phyloP scores from a whole-genome alignment of 2,113 vertebrate species.

The Peromyscus polionotus region DNA sequence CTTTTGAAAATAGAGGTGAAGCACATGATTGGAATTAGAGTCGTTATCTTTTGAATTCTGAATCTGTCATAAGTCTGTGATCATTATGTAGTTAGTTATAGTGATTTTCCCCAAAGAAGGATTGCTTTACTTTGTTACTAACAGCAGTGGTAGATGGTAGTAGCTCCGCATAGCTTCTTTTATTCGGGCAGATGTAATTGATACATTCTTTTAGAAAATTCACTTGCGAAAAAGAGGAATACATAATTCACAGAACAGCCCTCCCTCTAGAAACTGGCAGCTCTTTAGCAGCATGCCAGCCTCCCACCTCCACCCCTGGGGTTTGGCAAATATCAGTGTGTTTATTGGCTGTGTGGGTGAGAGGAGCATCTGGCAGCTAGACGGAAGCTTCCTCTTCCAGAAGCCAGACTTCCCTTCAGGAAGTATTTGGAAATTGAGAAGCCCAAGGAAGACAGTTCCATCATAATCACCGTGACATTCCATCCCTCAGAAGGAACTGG shows the following conservation, averaged over 20 bases:
- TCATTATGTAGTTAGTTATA: background rate
- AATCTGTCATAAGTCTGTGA: background rate
- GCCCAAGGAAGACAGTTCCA: background rate
- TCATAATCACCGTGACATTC: background rate
- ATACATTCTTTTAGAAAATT: conserved; percentile 38
- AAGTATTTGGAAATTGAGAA: background rate
- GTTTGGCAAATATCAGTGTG: background rate
- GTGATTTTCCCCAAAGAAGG: background rate
- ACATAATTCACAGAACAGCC: background rate
- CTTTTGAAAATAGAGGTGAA: background rate
- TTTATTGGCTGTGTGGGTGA: background rate
- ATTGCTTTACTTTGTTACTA: background rate
- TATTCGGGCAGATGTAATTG: background rate
- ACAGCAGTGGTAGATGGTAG: background rate
- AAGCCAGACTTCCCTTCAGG: conserved; percentile 12
- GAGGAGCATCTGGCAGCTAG: conserved; percentile 13
- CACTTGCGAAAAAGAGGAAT: conserved; percentile 45
- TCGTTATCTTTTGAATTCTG: conserved; percentile 21
- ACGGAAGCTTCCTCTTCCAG: background rate
- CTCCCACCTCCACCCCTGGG: background rate
- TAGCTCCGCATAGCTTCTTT: conserved; percentile 8
- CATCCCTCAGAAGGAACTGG: background rate
- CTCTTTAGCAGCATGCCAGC: background rate
- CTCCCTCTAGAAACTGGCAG: conserved; percentile 45
- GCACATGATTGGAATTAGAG: background rate